These are phyloP conservation scores for Cynopterus brachyotis DNA, from an alignment of 2,113 vertebrate species.

Conservation along the genomic window DNA sequence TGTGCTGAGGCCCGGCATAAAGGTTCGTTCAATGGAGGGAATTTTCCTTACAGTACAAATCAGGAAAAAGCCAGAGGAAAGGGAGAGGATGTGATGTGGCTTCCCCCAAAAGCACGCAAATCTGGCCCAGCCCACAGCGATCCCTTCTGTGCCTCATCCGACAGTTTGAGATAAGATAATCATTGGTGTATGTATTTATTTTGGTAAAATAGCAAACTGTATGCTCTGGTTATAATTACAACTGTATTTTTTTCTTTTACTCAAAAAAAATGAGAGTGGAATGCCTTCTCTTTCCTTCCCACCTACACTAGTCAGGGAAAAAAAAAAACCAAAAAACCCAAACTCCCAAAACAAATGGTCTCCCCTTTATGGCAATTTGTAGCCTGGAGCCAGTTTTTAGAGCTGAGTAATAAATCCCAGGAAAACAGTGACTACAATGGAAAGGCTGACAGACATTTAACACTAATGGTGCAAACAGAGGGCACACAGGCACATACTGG, in stretches of 20 bases:
- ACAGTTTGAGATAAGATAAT: slow-evolving; percentile 9
- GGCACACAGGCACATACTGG: slow-evolving; percentile 13
- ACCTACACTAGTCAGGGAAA: slow-evolving; percentile 41
- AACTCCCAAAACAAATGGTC: slow-evolving; percentile 65
- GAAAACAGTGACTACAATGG: slow-evolving; percentile 75
- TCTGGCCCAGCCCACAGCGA: not conserved
- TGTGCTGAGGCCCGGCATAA: not conserved
- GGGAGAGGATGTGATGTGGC: not conserved
- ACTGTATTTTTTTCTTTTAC: not conserved
- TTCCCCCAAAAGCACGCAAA: not conserved
- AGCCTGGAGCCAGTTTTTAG: slow-evolving; percentile 81
- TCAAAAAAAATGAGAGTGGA: not conserved
- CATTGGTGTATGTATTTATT: slow-evolving; percentile 23
- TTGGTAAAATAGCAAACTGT: slow-evolving; percentile 12
- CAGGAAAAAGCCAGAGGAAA: not conserved
- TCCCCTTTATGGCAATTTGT: slow-evolving; percentile 78
- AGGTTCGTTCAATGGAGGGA: not conserved
- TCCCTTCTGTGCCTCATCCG: not conserved
- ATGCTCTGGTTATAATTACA: not conserved
- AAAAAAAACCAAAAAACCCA: not conserved
- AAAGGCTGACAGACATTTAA: slow-evolving; percentile 80
- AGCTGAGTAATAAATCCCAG: slow-evolving; percentile 84
- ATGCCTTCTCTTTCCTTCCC: slow-evolving; percentile 33
- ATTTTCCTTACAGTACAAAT: not conserved
- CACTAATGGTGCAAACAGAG: slow-evolving; percentile 62